Evolutionary conservation across 2,888 invertebrate species (phyloP).

Genomic region (Drosophila cognata): DNA sequence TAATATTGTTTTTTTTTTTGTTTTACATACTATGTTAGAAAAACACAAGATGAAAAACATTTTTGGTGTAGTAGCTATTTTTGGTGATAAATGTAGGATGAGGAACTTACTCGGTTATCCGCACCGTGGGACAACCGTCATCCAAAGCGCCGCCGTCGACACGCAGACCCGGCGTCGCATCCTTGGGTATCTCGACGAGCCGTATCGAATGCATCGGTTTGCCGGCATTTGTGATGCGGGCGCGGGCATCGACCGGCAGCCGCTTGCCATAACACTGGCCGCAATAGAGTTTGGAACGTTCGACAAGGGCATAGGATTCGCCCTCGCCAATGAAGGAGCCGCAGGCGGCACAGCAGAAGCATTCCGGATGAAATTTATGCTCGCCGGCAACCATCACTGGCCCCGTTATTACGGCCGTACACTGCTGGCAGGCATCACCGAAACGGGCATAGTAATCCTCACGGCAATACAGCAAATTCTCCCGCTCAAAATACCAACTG

Average conservation of each 20-base stretch:
- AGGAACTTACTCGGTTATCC: conserved; percentile 88
- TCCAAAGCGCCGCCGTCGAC: conserved; percentile 76
- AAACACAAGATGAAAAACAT: neutral
- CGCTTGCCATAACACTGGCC: conserved; percentile 89
- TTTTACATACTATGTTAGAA: neutral
- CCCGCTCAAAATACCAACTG: conserved; percentile 97
- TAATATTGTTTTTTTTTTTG: neutral
- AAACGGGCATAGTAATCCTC: conserved; percentile 95
- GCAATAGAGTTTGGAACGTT: conserved; percentile 94
- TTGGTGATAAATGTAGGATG: neutral
- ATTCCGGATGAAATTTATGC: conserved; percentile 98
- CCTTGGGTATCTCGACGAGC: conserved; percentile 91
- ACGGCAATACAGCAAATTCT: conserved; percentile 94
- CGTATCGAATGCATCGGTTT: conserved; percentile 93
- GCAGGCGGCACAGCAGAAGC: conserved; percentile 94
- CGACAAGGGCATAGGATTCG: conserved; percentile 96
- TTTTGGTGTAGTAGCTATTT: neutral
- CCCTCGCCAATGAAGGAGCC: conserved; percentile 95
- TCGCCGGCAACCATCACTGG: conserved; percentile 98
- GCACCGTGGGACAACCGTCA: conserved; percentile 87
- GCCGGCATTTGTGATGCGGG: conserved; percentile 60
- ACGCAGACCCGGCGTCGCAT: conserved; percentile 88
- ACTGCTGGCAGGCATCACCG: conserved; percentile 95
- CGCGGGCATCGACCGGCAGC: conserved; percentile 58
- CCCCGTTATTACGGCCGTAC: conserved; percentile 88